Base-by-base conservation (phyloP, 1,140 invertebrate species). In the Potamilus streckersoni region DNA sequence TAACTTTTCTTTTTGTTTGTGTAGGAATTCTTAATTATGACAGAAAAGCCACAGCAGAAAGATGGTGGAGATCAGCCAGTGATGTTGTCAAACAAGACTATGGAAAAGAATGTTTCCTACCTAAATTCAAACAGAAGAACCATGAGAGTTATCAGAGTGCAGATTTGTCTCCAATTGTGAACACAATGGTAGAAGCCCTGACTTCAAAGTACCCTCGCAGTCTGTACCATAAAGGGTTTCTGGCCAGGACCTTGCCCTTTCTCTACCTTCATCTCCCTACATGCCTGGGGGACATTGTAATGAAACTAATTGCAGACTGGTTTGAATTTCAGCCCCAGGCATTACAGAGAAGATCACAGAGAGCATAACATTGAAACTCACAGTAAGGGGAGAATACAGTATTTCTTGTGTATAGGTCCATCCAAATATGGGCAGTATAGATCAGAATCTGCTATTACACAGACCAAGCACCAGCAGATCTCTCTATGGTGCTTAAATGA, bases 21-120 rank as follows among this genome's bases (percentile, higher is more conserved):
- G 19, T 76, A 86, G 86, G 85, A 63, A 87, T 87, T 58, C 57
- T 86, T 69, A 71, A 75, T 5, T 86, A 86, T 67, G 83, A 87
- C 73, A 83, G 76, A 72, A 69, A 62, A n/a, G 71, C 74, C 14
- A 73, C 78, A 27, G 84, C 81, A 12, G 81, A 87, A 57, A 73
- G 82, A 66, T 87, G 86, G 86, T 87, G 85, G 85, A 72, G 73
- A 38, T 66, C 62, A 11, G 86, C 86, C 2, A 78, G 72, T 56
- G 64, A 78, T 27, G 80, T 80, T 67, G 82, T 87, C 64, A 82
- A 81, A 58, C 65, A 83, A 58, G 83, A 84, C 64, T 86, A 81
- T 64, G 86, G 86, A 6, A 76, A 74, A 57, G 83, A 82, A 16
- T 84, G 83, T 73, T 87, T 87, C 61, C 77, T 79, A 27, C 81